Conservation (phyloP, 1,140 invertebrate species). For the Atta texana region DNA sequence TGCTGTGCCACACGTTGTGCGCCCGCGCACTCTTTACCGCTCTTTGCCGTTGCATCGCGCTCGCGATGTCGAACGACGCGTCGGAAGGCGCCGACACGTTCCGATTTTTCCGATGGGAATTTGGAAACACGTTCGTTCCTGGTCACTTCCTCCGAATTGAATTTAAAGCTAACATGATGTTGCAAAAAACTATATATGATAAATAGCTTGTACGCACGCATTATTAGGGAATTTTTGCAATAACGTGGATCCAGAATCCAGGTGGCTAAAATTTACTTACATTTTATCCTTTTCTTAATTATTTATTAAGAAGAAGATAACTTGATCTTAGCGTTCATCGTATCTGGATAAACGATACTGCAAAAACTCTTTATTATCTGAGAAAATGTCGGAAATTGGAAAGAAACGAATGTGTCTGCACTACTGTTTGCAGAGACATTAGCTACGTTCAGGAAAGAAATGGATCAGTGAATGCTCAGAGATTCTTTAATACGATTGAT, state of each 20-base stretch:
- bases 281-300: too few species aligned
- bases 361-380: not conserved
- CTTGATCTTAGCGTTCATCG: too few species aligned
- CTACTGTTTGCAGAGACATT: not conserved
- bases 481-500: not conserved
- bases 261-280: too few species aligned
- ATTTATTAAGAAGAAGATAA: too few species aligned
- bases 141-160: conserved; percentile 5
- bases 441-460: too few species aligned
- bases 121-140: conserved; percentile 18
- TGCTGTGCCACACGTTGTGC: conserved; percentile 4
- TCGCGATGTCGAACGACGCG: conserved; percentile 30
- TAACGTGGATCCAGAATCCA: too few species aligned
- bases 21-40: conserved; percentile 25
- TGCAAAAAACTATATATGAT: not conserved
- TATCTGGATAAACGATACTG: too few species aligned
- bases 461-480: too few species aligned
- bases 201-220: not conserved
- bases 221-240: not conserved
- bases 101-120: conserved; percentile 10
- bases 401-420: not conserved
- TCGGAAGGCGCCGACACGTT: conserved; percentile 16
- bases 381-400: not conserved
- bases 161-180: not conserved
- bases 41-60: not conserved